A percentile compares a stretch with the other conserved stretches of the same genome.
Conservation (phyloP, 35 echinoderm and acorn worm species). For the Lytechinus variegatus region DNA sequence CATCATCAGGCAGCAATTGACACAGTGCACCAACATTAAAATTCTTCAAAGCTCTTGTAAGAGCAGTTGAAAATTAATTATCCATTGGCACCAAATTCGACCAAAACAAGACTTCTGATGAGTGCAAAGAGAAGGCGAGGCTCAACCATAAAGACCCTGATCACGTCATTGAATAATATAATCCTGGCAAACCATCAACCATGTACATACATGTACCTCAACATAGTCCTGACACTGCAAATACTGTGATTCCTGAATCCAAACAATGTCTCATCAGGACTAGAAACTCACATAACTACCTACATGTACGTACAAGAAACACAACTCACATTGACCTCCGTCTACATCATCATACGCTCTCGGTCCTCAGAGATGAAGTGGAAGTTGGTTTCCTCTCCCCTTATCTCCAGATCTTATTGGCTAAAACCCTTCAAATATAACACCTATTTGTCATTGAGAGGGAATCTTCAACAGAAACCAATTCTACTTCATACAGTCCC, state of each 20-base stretch:
- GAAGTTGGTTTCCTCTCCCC: background rate
- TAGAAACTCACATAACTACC: background rate
- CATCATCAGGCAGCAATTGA: too few relatives aligned
- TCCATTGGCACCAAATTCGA: too few relatives aligned
- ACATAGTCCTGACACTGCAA: background rate
- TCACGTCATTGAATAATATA: background rate
- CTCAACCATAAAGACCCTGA: background rate
- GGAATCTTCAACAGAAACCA: background rate
- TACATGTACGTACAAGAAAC: slow-evolving; percentile 3
- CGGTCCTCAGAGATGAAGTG: background rate
- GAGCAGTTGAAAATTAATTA: background rate
- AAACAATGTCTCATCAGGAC: background rate
- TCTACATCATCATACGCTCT: background rate
- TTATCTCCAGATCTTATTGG: background rate
- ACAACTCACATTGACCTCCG: background rate
- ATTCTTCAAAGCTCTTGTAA: background rate
- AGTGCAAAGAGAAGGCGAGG: background rate
- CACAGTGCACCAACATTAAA: background rate
- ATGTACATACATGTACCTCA: background rate
- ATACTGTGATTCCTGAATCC: background rate
- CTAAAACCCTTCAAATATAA: background rate
- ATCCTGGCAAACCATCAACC: background rate
- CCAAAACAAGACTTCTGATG: background rate
- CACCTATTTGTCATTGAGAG: background rate
- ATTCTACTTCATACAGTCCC: background rate